Percentiles rank a stretch among this genome's conserved stretches.
Evolutionary conservation across 2,113 vertebrate species (phyloP).

Genomic region (Hucho hucho): DNA sequence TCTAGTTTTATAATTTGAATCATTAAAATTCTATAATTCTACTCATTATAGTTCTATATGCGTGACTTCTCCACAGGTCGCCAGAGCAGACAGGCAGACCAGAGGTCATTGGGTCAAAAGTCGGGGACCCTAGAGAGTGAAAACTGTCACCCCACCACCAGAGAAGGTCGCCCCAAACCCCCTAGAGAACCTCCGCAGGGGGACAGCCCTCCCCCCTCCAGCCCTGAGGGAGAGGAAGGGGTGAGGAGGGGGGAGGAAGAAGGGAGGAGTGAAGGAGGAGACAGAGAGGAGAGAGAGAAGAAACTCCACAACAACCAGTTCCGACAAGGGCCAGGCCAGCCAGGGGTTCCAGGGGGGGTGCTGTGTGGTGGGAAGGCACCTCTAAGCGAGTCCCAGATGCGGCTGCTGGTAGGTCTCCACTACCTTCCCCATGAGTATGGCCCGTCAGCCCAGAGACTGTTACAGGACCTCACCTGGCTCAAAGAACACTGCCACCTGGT

Average conservation of each 20-base stretch:
- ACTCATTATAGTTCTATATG: too few relatives aligned
- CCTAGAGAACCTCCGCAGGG: constrained; percentile 54
- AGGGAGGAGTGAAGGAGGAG: constrained; percentile 11
- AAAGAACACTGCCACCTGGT: constrained; percentile 74
- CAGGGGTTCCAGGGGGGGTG: constrained; percentile 30
- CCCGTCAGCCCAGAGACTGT: constrained; percentile 65
- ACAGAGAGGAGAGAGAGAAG: background rate
- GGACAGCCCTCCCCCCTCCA: constrained; percentile 53
- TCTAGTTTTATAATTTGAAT: too few relatives aligned
- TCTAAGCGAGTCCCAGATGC: constrained; percentile 74
- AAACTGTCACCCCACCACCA: constrained; percentile 46
- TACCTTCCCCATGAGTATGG: constrained; percentile 83
- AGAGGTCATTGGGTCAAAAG: constrained; percentile 44
- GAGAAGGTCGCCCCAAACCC: constrained; percentile 41
- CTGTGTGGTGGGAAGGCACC: constrained; percentile 58
- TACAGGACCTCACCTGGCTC: constrained; percentile 82
- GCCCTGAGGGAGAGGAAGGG: constrained; percentile 47
- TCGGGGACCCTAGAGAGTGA: constrained; percentile 58
- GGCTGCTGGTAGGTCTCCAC: constrained; percentile 81
- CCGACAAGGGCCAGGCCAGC: constrained; percentile 39
- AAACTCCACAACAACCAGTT: constrained; percentile 16
- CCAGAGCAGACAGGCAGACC: constrained; percentile 59
- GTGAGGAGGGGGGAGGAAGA: constrained; percentile 37
- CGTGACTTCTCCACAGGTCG: constrained; percentile 57
- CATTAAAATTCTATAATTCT: too few relatives aligned